A percentile compares a stretch with the other conserved stretches of the same genome.
Conservation (phyloP, 2,888 invertebrate species). For the Netelia fuscicornis region DNA sequence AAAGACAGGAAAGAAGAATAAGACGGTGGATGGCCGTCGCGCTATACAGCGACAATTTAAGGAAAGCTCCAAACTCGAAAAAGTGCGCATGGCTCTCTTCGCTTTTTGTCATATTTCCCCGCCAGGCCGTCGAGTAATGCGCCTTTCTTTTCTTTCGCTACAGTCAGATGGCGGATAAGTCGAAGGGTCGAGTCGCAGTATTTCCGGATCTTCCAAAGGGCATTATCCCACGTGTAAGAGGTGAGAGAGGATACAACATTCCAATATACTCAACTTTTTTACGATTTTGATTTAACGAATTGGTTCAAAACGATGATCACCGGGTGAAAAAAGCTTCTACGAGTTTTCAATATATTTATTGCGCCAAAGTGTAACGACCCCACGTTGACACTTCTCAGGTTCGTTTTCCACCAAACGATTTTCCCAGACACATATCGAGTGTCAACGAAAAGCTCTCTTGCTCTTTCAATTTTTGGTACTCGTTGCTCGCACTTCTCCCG, state of each 20-base stretch:
- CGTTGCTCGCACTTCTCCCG: not conserved
- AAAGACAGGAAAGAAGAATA: conserved; percentile 34
- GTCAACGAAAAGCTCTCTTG: conserved; percentile 34
- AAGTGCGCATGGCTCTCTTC: conserved; percentile 10
- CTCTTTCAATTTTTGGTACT: conserved; percentile 44
- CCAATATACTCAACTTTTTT: not conserved
- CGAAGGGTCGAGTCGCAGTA: not conserved
- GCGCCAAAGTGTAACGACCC: conserved; percentile 17
- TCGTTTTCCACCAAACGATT: not conserved
- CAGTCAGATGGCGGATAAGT: not conserved
- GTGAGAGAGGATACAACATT: too few relatives aligned
- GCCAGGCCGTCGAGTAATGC: not conserved
- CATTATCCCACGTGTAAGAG: too few relatives aligned
- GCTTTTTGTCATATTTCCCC: conserved; percentile 18
- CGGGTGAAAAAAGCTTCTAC: not conserved
- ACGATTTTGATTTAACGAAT: not conserved
- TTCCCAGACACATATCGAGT: not conserved
- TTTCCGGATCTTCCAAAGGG: not conserved
- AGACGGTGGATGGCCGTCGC: conserved; percentile 25
- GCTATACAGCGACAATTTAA: conserved; percentile 44
- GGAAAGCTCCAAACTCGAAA: conserved; percentile 51
- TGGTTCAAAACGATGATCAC: not conserved
- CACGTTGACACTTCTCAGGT: conserved; percentile 37
- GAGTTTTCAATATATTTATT: not conserved
- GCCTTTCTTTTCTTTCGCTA: not conserved